Evolutionary conservation across 2,113 vertebrate species (phyloP).

Genomic region (Probosciger aterrimus): DNA sequence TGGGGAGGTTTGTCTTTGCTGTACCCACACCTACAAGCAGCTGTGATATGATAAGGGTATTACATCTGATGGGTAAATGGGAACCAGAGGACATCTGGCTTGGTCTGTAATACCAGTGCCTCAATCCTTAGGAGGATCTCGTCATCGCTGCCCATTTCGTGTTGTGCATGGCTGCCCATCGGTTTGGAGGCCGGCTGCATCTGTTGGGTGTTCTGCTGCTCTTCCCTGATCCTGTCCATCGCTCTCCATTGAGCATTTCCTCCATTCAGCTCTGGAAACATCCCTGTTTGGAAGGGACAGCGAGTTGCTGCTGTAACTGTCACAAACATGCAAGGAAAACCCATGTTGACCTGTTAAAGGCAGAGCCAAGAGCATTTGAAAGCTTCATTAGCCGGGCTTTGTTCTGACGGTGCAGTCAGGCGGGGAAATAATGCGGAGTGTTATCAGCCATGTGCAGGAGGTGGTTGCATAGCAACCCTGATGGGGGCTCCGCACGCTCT

Average conservation of each 20-base stretch:
- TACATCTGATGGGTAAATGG: not conserved
- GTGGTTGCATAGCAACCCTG: constrained; percentile 81
- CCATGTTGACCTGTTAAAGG: not conserved
- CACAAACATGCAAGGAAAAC: not conserved
- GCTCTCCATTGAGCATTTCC: not conserved
- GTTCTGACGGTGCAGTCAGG: constrained; percentile 71
- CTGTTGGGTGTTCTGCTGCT: not conserved
- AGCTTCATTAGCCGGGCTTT: constrained; percentile 71
- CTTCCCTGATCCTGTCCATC: not conserved
- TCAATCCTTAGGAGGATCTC: not conserved
- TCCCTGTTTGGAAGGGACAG: constrained; percentile 9
- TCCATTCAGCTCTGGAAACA: not conserved
- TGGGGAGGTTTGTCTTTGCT: not conserved
- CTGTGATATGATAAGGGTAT: accelerated
- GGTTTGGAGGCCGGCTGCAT: not conserved
- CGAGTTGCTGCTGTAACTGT: not conserved
- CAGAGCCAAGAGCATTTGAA: constrained; percentile 40
- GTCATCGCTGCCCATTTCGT: accelerated
- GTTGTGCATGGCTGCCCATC: not conserved
- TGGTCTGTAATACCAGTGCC: not conserved
- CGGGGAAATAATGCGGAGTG: constrained; percentile 73
- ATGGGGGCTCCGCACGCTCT: constrained; percentile 55
- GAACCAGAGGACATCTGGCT: not conserved
- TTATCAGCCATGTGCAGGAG: constrained; percentile 83
- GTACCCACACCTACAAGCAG: not conserved